Base-by-base conservation (phyloP, 2,888 invertebrate genomes). In the Arge pagana region DNA sequence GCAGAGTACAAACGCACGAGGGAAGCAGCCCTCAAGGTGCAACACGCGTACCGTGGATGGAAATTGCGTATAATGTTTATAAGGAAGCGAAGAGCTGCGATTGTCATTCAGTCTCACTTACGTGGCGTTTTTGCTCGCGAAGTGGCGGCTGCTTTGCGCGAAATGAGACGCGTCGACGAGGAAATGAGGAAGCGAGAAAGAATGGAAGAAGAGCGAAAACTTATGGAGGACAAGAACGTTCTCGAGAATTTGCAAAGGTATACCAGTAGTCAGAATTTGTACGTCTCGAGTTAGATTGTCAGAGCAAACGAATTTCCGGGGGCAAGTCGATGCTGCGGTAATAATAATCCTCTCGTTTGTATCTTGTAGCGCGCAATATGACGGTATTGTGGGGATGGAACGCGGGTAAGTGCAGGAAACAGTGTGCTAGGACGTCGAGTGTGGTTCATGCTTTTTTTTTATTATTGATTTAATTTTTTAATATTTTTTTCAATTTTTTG, bases 71-170 rank as follows among this genome's bases (percentile, higher is more conserved):
- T 93, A 50, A 83, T 85, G 61, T 94, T 93, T 79, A 80, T 94
- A 61, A 82, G 86, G 36, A 85, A 88, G 70, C 82, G 92, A n/a
- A 81, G 94, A 54, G 91, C 94, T 0, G 90, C 89, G 0, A 82
- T 94, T 61, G 87, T 93, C 13, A 89, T 95, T 58, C 94, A 95
- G 78, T 83, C 90, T 53, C 92, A 90, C 72, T 78, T 94, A 57
- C 79, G 94, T 7, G 95, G 95, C 3, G 92, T 93, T 63, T 95
- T 94, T 78, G 95, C 93, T 0, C 79, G 95, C 57, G 93, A 94
- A 78, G 93, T 89, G 5, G 93, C 93, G 0, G 83, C 89, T 1
- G 93, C 94, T 0, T 75, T 95, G 55, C 78, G 93, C 4, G 93
- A 94, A 79, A 93, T 94, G 91, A 81, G 86, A 59, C 79, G 90